Evolutionary conservation across 37 sponge, comb jelly and placozoan species (phyloP).

Genomic region (Ephydatia muelleri): DNA sequence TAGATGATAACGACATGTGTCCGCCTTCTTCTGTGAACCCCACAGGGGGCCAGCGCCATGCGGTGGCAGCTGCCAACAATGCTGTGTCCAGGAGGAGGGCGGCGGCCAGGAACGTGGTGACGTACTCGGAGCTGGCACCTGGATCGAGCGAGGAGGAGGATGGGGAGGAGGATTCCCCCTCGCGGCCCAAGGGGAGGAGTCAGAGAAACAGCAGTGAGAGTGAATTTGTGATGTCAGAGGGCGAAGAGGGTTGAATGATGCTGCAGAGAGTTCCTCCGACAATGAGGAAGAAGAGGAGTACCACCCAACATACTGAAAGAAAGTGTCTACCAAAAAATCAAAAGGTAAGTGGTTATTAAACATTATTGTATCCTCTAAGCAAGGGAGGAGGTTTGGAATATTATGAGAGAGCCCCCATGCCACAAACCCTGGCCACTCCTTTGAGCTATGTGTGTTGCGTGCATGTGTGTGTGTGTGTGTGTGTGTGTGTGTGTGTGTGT

Average conservation of each 20-base stretch:
- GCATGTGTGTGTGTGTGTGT: conserved; percentile 47
- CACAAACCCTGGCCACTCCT: background rate
- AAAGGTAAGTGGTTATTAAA: too few species aligned
- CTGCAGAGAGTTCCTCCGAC: too few species aligned
- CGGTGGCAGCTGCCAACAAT: background rate
- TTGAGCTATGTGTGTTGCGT: conserved; percentile 35
- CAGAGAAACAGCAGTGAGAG: conserved; percentile 26
- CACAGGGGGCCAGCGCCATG: background rate
- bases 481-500: conserved; percentile 21
- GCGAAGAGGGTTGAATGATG: too few species aligned
- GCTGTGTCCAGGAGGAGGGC: conserved; percentile 1
- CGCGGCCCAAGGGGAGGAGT: background rate
- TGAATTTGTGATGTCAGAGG: conserved; percentile 50
- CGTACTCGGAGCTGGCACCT: background rate
- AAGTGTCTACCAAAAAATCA: too few species aligned
- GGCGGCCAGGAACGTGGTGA: background rate
- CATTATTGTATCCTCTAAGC: background rate
- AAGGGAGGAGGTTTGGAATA: conserved; percentile 1
- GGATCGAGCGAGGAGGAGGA: background rate
- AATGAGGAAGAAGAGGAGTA: too few species aligned
- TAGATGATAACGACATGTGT: conserved; percentile 1
- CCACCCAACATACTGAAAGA: too few species aligned
- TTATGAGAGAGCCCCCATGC: background rate
- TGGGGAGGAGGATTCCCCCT: background rate
- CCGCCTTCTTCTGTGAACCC: conserved; percentile 1